phyloP scores from a whole-genome alignment of 2,888 invertebrate genomes.

The Uloborus plumipes region DNA sequence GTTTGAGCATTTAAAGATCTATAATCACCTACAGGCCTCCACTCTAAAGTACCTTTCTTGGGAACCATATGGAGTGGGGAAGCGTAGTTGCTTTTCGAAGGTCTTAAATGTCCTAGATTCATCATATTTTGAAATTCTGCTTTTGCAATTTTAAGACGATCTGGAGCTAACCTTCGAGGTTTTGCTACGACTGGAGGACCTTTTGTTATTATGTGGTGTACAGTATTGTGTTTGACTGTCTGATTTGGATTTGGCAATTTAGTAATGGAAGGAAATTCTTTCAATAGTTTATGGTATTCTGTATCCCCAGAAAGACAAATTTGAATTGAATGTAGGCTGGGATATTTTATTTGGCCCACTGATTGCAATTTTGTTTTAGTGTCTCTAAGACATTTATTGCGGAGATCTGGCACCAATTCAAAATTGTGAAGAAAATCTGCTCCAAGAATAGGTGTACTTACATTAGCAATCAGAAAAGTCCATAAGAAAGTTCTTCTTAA shows the following conservation, averaged over 20 bases:
- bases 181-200: too few species aligned
- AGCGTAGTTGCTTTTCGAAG: neutral
- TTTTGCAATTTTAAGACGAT: constrained; percentile 3
- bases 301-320: neutral
- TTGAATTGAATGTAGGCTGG: neutral
- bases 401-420: constrained; percentile 4
- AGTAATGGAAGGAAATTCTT: neutral
- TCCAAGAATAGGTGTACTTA: constrained; percentile 11
- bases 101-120: neutral
- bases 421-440: constrained; percentile 22
- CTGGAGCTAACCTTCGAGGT: neutral
- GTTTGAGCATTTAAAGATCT: neutral
- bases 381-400: neutral
- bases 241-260: neutral
- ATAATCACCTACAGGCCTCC: constrained; percentile 11
- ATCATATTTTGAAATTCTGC: constrained; percentile 12
- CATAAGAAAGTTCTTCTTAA: neutral
- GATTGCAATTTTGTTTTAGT: constrained; percentile 8
- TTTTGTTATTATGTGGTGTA: neutral
- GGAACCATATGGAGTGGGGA: constrained; percentile 7
- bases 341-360: neutral
- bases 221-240: constrained; percentile 6
- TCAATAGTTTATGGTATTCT: constrained; percentile 8
- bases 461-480: constrained; percentile 13
- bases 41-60: constrained; percentile 10